phyloP scores from a whole-genome alignment of 2,888 invertebrate genomes.

The Reticulitermes lucifugus region DNA sequence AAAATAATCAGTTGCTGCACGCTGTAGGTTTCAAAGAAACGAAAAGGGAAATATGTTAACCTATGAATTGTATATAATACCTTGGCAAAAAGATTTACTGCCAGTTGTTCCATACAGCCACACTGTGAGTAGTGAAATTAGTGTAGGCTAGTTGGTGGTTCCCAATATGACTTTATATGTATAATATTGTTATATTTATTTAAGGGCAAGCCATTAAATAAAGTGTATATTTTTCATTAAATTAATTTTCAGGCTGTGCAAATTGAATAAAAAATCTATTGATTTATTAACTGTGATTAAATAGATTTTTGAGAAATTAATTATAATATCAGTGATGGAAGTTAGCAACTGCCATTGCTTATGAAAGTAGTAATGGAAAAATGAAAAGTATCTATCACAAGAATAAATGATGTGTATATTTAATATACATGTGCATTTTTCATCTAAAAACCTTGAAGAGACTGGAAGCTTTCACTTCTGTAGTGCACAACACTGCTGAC shows the following conservation, averaged over 20 bases:
- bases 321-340: background rate
- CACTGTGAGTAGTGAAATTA: slow-evolving; percentile 18
- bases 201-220: background rate
- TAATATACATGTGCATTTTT: background rate
- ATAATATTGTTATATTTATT: background rate
- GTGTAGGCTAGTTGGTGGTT: slow-evolving; percentile 24
- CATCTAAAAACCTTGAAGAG: background rate
- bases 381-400: background rate
- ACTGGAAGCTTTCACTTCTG: background rate
- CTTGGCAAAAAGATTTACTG: background rate
- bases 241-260: background rate
- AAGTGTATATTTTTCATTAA: background rate
- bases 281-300: background rate
- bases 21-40: slow-evolving; percentile 17
- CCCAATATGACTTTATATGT: background rate
- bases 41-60: background rate
- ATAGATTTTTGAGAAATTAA: background rate
- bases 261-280: background rate
- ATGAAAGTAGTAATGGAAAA: background rate
- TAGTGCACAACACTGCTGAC: background rate
- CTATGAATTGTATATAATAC: slow-evolving; percentile 4
- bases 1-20: slow-evolving; percentile 17
- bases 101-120: background rate
- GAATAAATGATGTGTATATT: background rate
- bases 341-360: background rate